Evolutionary conservation across 1,140 invertebrate species (phyloP), one percentile per base, ranked within the genome.

Genomic region (Musca vetustissima): DNA sequence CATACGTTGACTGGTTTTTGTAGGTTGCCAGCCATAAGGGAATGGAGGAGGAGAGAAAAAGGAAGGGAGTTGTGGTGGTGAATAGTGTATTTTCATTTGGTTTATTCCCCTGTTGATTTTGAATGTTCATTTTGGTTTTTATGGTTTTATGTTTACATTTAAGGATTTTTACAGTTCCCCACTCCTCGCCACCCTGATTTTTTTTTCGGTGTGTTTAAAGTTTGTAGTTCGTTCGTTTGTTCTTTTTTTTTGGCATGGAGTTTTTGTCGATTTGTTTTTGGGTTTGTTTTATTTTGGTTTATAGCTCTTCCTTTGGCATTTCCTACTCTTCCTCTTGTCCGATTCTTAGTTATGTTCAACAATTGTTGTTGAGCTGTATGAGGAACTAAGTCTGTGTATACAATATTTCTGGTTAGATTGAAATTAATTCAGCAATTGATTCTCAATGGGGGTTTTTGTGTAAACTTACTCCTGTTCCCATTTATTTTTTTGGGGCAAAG

Each of bases 341-440:
- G 4, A n/a, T 7, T 17, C 24, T 28, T 8, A 25, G 25, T 43
- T 61, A 19, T 61, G 19, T 36, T 61, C 57, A 43, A 43, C 36
- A 43, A 43, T 43, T 61, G 57, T 43, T 61, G 57, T 61, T 17
- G n/a, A 17, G 17, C 22, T 24, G 21, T 36, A 36, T 61, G 19
- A 1, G 8, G 57, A 21, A 36, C 36, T 43, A 43, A 61, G 9
- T 43, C 28, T 36, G 11, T 36, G 57, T 19, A 8, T 43, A 43
- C 28, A 17, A 36, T 36, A 36, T 36, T 36, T 61, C 57, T 61
- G 57, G 28, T 61, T 61, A 49, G 64, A 65, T 65, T 65, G 64
- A 65, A 65, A 65, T 65, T 65, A 65, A 65, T 65, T 65, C 64
- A 65, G 64, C 64, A 65, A 65, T 65, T 48, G 64, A 65, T 50